Evolutionary conservation across 2,797 vertebrate genomes (phyloP), one percentile per base, ranked within the genome.

Genomic region (Cynopterus sphinx): DNA sequence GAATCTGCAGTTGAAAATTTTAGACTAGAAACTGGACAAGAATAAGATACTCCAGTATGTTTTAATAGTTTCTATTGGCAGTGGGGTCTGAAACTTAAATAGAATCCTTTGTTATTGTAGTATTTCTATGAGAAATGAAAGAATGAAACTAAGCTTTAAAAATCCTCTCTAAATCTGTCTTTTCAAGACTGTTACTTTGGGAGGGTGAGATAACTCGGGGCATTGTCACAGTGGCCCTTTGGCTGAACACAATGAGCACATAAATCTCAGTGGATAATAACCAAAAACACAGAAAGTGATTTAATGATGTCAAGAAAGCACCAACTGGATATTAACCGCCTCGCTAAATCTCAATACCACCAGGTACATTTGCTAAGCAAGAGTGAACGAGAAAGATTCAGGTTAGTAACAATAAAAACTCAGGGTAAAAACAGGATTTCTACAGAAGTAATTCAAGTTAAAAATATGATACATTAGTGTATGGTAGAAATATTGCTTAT

Each of bases 111-210:
- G 88, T 84, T 81, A 81, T 8, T 53, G 21, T 65, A 68, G 55
- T 24, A 15, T 9, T 92, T 92, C 33, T 61, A 1, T 49, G 24
- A 90, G 75, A 96, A 95, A 95, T 16, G 55, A 91, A 95, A 84
- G 70, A 59, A 33, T 63, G 36, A 96, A 90, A 16, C 1, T 90
- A 92, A 95, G 85, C 91, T 46, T 95, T 87, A 94, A 86, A 36
- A 94, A 73, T 92, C 73, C 85, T 90, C 59, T 92, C 55, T 68
- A 88, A 96, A 83, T 91, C 83, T 94, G 46, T 46, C 33, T 33
- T 84, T 97, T 87, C 93, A 95, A 87, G 96, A 13, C 8, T 67
- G 55, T 11, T 78, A 73, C 86, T 85, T 94, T 28, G 55, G 49
- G 84, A 87, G 8, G 92, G 85, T 26, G 87, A 77, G 9, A 67